Percentiles rank a stretch among this genome's conserved stretches.
Conservation (phyloP, 2,888 invertebrate species). For the Marasmarcha lunaedactyla region DNA sequence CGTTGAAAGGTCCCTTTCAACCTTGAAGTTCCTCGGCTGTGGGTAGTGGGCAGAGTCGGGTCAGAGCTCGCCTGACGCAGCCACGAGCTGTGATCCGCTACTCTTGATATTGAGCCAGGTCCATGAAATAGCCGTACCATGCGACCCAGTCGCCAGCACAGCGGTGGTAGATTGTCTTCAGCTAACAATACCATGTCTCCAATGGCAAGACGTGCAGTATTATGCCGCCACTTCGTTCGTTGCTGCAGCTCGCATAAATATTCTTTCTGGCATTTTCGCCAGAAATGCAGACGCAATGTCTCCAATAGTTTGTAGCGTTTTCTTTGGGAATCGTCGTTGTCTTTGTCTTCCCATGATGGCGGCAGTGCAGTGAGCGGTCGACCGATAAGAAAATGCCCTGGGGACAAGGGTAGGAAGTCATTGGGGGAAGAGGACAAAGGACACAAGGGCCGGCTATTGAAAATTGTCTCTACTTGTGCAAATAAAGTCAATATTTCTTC, state of each 20-base stretch:
- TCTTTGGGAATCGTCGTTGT: background rate
- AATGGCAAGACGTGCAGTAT: conserved; percentile 6
- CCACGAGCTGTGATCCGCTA: conserved; percentile 9
- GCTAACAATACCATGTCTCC: conserved; percentile 13
- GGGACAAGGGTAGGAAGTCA: conserved; percentile 11
- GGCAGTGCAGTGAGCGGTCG: conserved; percentile 8
- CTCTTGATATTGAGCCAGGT: conserved; percentile 6
- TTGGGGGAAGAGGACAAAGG: conserved; percentile 9
- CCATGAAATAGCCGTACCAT: conserved; percentile 10
- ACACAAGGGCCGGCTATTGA: conserved; percentile 13
- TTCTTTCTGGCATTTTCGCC: conserved; percentile 16
- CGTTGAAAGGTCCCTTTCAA: conserved; percentile 7
- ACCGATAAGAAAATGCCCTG: conserved; percentile 15
- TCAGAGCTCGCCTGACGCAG: conserved; percentile 5
- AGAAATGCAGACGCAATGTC: conserved; percentile 15
- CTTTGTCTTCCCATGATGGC: background rate
- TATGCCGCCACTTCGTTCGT: conserved; percentile 18
- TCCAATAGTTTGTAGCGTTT: conserved; percentile 13
- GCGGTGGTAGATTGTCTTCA: conserved; percentile 11
- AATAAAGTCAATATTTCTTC: conserved; percentile 12
- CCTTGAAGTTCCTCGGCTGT: background rate
- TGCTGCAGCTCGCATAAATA: conserved; percentile 19
- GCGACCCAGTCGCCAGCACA: conserved; percentile 10
- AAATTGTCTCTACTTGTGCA: conserved; percentile 12
- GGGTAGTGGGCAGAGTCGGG: conserved; percentile 8